A percentile compares a stretch with the other conserved stretches of the same genome.
Conservation (phyloP, 2,888 invertebrate species). For the Agonopterix arenella region DNA sequence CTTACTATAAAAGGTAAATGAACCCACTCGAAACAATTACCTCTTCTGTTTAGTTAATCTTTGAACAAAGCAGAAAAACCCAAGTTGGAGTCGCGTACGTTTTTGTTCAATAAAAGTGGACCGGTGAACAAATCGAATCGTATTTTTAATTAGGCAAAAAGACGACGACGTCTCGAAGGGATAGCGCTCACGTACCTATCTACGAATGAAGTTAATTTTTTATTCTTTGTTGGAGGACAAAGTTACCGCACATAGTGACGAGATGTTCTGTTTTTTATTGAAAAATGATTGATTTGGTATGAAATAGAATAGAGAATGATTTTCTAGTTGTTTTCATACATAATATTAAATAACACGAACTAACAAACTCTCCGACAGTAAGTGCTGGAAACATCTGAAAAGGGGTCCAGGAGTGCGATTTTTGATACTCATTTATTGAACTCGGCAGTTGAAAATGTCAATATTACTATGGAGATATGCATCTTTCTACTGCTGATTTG, state of each 20-base stretch:
- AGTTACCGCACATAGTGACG: background rate
- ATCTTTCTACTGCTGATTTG: too few relatives aligned
- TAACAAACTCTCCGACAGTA: background rate
- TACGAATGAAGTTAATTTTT: background rate
- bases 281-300: too few relatives aligned
- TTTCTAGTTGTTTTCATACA: background rate
- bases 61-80: constrained; percentile 4
- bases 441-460: too few relatives aligned
- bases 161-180: background rate
- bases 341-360: background rate
- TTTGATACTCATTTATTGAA: too few relatives aligned
- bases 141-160: constrained; percentile 40
- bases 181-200: background rate
- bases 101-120: constrained; percentile 30
- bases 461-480: too few relatives aligned
- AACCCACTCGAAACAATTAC: too few relatives aligned
- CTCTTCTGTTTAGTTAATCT: constrained; percentile 4
- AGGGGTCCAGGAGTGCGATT: too few relatives aligned
- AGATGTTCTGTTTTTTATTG: background rate
- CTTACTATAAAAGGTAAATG: too few relatives aligned
- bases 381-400: too few relatives aligned
- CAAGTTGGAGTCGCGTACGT: constrained; percentile 5
- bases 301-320: background rate
- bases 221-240: background rate
- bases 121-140: constrained; percentile 39